A percentile compares a stretch with the other conserved stretches of the same genome.
These are phyloP conservation scores for Vulpes lagopus DNA, from an alignment of 2,113 vertebrate species.

Conservation along the genomic window DNA sequence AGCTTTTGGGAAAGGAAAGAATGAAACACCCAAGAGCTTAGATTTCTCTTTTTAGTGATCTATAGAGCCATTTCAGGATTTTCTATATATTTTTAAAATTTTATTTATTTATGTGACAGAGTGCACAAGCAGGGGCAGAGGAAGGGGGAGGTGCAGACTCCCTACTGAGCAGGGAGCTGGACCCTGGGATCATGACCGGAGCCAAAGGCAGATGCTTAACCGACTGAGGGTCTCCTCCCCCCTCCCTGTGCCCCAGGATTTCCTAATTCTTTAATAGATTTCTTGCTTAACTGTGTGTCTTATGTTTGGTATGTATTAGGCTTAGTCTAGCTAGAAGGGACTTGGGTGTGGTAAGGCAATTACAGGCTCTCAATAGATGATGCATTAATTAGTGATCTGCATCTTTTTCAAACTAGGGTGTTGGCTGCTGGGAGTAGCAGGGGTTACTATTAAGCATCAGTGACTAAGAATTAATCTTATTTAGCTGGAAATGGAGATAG, in stretches of 20 bases:
- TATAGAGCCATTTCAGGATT: constrained; percentile 25
- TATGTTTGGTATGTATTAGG: constrained; percentile 9
- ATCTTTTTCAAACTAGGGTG: constrained; percentile 63
- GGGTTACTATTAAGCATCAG: constrained; percentile 73
- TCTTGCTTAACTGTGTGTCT: neutral
- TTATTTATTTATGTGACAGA: too few species aligned
- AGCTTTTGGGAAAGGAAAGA: constrained; percentile 29
- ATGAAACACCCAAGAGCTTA: neutral
- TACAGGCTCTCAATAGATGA: constrained; percentile 70
- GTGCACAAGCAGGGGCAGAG: too few species aligned
- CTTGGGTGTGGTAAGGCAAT: constrained; percentile 75
- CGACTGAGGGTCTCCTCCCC: too few species aligned
- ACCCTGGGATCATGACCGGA: too few species aligned
- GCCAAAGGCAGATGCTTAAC: too few species aligned
- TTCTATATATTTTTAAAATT: neutral
- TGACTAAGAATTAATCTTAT: constrained; percentile 78
- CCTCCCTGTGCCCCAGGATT: too few species aligned
- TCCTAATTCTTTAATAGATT: constrained; percentile 37
- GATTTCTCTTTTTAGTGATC: constrained; percentile 56
- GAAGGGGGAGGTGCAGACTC: too few species aligned
- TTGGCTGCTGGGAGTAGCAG: constrained; percentile 68
- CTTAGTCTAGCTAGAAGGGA: constrained; percentile 67
- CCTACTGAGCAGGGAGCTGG: too few species aligned
- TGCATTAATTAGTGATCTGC: constrained; percentile 74
- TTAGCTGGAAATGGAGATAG: constrained; percentile 72